Base-by-base conservation (phyloP, 2,888 invertebrate species). In the Drosophila quasianomalipes region DNA sequence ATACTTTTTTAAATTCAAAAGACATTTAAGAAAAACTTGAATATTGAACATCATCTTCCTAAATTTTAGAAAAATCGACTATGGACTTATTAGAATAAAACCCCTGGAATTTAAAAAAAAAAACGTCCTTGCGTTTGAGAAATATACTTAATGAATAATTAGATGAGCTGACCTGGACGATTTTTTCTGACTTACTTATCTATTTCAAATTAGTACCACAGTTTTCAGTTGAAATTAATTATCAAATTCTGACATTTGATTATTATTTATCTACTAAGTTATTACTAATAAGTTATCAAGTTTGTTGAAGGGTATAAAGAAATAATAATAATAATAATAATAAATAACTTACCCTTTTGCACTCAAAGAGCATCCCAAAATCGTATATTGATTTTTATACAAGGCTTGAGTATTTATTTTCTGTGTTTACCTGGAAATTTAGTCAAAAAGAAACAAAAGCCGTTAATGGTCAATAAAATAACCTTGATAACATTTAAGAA, bases 401-500 rank as follows among this genome's bases (percentile, higher is more conserved):
- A 19, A 10, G n/a, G 2, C 22, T 26, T 37, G 12, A 39, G 30
- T 10, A 26, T n/a, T n/a, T 12, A 19, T 14, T 33, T 57, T 57
- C 41, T 26, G 14, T 16, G 1, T 63, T 37, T 69, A 79, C 75
- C 79, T 79, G 79, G 55, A 69, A 71, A 57, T 52, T n/a, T n/a
- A 60, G 49, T 44, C 31, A 41, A 39, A 52, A 52, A 3, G 22
- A 35, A 51, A 54, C 16, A 47, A 57, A 9, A 58, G 47, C 80
- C 80, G 80, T 79, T 79, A 76, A 65, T 53, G 80, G 37, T 35
- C 72, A 64, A 57, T 76, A 55, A 62, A 51, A 14, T 54, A 64
- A 58, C 52, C 73, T 73, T 76, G 59, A 76, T 70, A 22, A 55
- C 55, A 52, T 59, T 79, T 52, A 68, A 70, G 74, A 69, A 70